phyloP scores from a whole-genome alignment of 2,888 invertebrate species.

The Plagodis dolabraria region DNA sequence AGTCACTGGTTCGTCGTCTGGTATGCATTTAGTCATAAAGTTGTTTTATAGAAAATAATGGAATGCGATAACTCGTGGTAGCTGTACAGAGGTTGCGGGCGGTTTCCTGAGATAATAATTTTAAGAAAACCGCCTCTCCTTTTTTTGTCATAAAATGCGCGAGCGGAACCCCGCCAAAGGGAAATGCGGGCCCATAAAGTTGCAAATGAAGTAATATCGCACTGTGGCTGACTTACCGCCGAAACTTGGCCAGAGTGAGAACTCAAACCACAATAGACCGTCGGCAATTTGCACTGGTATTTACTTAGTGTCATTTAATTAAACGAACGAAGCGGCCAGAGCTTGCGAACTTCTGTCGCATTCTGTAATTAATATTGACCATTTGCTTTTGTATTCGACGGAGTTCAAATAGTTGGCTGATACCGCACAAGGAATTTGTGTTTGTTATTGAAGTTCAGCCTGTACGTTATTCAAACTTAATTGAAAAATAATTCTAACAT shows the following conservation, averaged over 20 bases:
- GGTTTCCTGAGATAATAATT: slow-evolving; percentile 65
- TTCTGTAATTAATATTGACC: slow-evolving; percentile 71
- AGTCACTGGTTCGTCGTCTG: too few species aligned
- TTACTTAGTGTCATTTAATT: slow-evolving; percentile 77
- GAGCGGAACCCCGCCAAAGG: slow-evolving; percentile 58
- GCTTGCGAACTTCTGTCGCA: slow-evolving; percentile 43
- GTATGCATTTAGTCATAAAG: too few species aligned
- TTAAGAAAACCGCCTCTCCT: slow-evolving; percentile 62
- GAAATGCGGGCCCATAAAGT: slow-evolving; percentile 72
- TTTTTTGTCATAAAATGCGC: slow-evolving; percentile 67
- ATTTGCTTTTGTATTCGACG: slow-evolving; percentile 35
- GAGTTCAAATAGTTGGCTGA: slow-evolving; percentile 43
- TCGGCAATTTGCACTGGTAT: slow-evolving; percentile 64
- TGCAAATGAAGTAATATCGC: slow-evolving; percentile 81
- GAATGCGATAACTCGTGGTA: slow-evolving; percentile 14
- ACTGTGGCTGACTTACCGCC: slow-evolving; percentile 62
- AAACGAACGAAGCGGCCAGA: slow-evolving; percentile 62
- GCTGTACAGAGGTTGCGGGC: slow-evolving; percentile 54
- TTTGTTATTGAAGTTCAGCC: not conserved
- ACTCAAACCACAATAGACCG: slow-evolving; percentile 51
- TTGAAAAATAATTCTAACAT: too few species aligned
- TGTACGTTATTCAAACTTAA: too few species aligned
- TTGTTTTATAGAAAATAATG: slow-evolving; percentile 8
- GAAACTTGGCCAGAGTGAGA: slow-evolving; percentile 51
- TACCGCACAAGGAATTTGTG: slow-evolving; percentile 27